These are phyloP conservation scores for Silvanus unidentatus DNA, from an alignment of 2,888 invertebrate genomes.

Conservation along the genomic window DNA sequence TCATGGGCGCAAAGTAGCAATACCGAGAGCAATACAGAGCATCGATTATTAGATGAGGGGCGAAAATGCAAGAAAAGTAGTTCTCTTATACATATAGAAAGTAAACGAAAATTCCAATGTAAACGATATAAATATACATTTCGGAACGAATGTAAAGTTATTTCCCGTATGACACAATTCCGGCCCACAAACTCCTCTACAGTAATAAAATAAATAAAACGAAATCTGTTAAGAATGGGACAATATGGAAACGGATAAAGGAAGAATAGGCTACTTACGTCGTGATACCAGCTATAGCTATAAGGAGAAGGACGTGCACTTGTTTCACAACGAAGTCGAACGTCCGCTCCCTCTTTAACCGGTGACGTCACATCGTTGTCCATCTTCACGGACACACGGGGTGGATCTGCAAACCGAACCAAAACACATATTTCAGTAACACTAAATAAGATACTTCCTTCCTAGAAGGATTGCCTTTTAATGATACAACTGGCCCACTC, in stretches of 20 bases:
- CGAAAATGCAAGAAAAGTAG: too few relatives aligned
- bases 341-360: constrained; percentile 65
- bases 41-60: too few relatives aligned
- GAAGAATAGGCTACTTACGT: constrained; percentile 55
- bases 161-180: too few relatives aligned
- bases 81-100: too few relatives aligned
- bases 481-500: constrained; percentile 7
- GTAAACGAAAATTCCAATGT: too few relatives aligned
- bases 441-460: not conserved
- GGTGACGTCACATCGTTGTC: constrained; percentile 54
- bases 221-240: constrained; percentile 2
- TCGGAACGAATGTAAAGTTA: too few relatives aligned
- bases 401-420: constrained; percentile 59
- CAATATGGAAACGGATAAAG: constrained; percentile 1
- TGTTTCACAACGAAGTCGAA: constrained; percentile 71
- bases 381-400: constrained; percentile 64
- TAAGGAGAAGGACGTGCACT: constrained; percentile 70
- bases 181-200: not conserved
- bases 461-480: not conserved
- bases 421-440: not conserved
- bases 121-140: too few relatives aligned
- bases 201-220: constrained; percentile 2
- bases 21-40: too few relatives aligned
- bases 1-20: too few relatives aligned
- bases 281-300: constrained; percentile 73